Evolutionary conservation across 1,140 invertebrate species (phyloP), one percentile per base, ranked within the genome.

Genomic region (Drosophila azteca): DNA sequence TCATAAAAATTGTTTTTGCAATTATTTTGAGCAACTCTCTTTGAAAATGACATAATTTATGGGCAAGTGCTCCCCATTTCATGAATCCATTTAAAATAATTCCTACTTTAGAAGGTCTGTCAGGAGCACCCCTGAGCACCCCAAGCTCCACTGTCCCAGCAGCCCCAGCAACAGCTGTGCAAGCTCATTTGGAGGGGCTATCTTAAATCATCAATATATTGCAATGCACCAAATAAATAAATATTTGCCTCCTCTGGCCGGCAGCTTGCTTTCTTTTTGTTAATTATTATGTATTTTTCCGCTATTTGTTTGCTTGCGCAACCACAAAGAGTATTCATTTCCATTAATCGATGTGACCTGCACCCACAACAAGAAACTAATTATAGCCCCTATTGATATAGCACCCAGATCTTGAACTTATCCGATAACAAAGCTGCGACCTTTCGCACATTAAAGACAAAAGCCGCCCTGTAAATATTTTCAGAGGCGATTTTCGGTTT

Each of bases 111-210:
- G 11, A 13, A 39, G 2, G 3, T 22, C n/a, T 2, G 13, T n/a
- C 3, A n/a, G 45, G 50, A 45, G 9, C 15, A 15, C 31, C 17
- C 24, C 43, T 49, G 17, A 43, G 46, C 65, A 69, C 17, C 8
- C 8, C 8, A 31, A 31, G 31, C 31, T 31, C 8, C 7, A 7
- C 29, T 0, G 31, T 8, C 9, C n/a, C 53, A 49, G 51, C 35
- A 13, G 35, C 35, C 44, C 35, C n/a, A 11, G 35, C 35, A 39
- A 61, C 78, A 81, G 79, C 78, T 81, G 78, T 82, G 73, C 73
- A 81, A 81, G 79, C 78, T 81, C 48, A 81, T 81, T 81, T 81
- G 79, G 58, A 52, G 79, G 58, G 49, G 78, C 54, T 50, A 50
- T 52, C 67, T 70, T 50, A 50, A 69, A 58, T 50, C 45, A 45